Conservation (phyloP, 2,888 invertebrate species). For the Hipparchia sbordonii region DNA sequence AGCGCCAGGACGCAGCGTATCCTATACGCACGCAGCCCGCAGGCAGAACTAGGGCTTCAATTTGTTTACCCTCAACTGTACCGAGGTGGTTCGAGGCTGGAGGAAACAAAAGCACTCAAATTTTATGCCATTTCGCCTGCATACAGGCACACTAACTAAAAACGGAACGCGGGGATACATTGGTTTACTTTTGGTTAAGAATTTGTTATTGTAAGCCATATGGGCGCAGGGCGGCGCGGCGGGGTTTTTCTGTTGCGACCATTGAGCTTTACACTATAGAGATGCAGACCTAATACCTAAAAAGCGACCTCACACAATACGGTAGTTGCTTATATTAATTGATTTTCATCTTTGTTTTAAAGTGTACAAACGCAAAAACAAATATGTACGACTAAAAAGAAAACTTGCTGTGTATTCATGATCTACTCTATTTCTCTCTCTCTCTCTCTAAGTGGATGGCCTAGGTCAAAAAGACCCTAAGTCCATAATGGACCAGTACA, state of each 20-base stretch:
- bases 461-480: too few relatives aligned
- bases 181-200: conserved; percentile 79
- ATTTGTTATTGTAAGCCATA: conserved; percentile 80
- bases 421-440: too few relatives aligned
- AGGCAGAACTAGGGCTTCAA: conserved; percentile 34
- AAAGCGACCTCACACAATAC: too few relatives aligned
- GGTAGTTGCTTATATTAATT: too few relatives aligned
- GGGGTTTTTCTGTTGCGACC: conserved; percentile 62
- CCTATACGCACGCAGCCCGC: conserved; percentile 1
- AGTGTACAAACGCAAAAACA: too few relatives aligned
- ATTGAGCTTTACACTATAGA: not conserved
- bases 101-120: conserved; percentile 58
- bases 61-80: conserved; percentile 48
- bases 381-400: too few relatives aligned
- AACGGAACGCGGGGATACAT: conserved; percentile 68
- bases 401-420: too few relatives aligned
- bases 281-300: not conserved
- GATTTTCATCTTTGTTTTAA: too few relatives aligned
- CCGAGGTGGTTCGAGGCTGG: conserved; percentile 51
- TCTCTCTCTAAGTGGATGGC: too few relatives aligned
- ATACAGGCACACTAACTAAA: conserved; percentile 53
- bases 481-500: too few relatives aligned
- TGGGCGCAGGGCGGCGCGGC: conserved; percentile 66
- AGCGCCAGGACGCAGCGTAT: not conserved
- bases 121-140: conserved; percentile 64